A percentile compares a stretch with the other conserved stretches of the same genome.
Conservation (phyloP, 1,140 invertebrate species). For the Oppia nitens region DNA sequence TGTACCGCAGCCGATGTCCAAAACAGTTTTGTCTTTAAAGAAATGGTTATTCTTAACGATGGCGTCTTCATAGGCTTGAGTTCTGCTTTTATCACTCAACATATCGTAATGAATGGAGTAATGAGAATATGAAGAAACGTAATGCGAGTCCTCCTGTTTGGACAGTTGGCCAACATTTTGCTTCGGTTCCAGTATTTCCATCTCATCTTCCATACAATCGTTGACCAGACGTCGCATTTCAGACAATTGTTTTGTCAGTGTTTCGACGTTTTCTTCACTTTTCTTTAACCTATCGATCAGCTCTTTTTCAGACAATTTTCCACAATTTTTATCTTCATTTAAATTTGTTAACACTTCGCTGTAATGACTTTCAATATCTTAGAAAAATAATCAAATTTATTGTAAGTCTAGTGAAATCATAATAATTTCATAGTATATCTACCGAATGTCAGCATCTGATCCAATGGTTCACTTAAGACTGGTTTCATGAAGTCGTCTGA, state of each 20-base stretch:
- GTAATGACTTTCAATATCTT: conserved; percentile 8
- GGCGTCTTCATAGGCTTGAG: conserved; percentile 81
- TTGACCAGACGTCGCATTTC: conserved; percentile 1
- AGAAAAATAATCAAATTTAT: conserved; percentile 2
- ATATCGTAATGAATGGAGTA: conserved; percentile 96
- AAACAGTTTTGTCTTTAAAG: conserved; percentile 57
- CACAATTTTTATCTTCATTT: neutral
- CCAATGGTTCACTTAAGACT: conserved; percentile 47
- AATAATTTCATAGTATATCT: conserved; percentile 17
- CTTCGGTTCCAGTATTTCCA: neutral
- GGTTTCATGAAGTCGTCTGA: conserved; percentile 53
- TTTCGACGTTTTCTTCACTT: neutral
- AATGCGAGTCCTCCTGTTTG: conserved; percentile 33
- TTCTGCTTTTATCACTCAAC: conserved; percentile 73
- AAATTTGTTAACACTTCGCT: neutral
- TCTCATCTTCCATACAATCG: neutral
- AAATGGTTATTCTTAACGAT: conserved; percentile 57
- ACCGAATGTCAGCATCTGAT: conserved; percentile 69
- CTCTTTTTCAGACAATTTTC: conserved; percentile 24
- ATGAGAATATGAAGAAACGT: conserved; percentile 92
- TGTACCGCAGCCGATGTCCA: conserved; percentile 94
- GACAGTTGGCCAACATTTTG: neutral
- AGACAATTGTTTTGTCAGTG: neutral
- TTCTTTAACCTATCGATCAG: conserved; percentile 18
- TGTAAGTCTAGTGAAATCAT: conserved; percentile 8